These are phyloP conservation scores for Amphiprion clarkii DNA, from an alignment of 2,797 vertebrate genomes.

Conservation along the genomic window DNA sequence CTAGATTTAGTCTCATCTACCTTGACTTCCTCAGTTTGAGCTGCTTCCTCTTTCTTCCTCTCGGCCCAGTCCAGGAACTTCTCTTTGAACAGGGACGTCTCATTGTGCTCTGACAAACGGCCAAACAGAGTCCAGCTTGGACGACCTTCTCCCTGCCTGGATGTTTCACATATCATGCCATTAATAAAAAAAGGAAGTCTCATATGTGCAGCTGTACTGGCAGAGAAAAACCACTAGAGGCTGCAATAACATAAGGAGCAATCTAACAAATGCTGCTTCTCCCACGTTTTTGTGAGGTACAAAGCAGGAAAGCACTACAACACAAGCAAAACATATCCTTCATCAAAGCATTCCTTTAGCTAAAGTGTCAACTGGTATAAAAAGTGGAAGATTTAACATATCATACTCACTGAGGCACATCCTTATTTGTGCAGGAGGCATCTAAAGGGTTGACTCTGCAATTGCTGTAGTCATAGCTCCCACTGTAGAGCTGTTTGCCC, in stretches of 20 bases:
- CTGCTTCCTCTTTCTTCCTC: conserved; percentile 81
- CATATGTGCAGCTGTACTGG: conserved; percentile 36
- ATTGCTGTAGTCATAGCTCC: conserved; percentile 85
- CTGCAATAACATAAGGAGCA: conserved; percentile 50
- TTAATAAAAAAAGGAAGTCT: neutral
- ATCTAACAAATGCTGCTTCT: neutral
- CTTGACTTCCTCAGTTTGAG: conserved; percentile 82
- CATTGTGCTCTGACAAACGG: conserved; percentile 88
- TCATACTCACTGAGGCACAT: conserved; percentile 81
- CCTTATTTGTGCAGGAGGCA: conserved; percentile 73
- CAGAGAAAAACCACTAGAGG: conserved; percentile 63
- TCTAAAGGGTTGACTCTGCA: conserved; percentile 86
- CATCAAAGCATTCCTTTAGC: neutral
- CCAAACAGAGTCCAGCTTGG: conserved; percentile 87
- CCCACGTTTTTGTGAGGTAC: neutral
- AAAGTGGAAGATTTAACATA: neutral
- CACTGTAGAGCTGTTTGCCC: conserved; percentile 86
- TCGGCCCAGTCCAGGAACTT: conserved; percentile 90
- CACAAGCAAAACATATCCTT: neutral
- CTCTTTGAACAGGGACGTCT: conserved; percentile 88
- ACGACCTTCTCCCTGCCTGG: conserved; percentile 83
- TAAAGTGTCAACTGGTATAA: neutral
- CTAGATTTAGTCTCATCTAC: conserved; percentile 48
- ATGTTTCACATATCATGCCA: conserved; percentile 22
- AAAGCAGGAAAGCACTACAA: neutral